Conservation (phyloP, 2,113 vertebrate genomes). For the Spea multiplicata region DNA sequence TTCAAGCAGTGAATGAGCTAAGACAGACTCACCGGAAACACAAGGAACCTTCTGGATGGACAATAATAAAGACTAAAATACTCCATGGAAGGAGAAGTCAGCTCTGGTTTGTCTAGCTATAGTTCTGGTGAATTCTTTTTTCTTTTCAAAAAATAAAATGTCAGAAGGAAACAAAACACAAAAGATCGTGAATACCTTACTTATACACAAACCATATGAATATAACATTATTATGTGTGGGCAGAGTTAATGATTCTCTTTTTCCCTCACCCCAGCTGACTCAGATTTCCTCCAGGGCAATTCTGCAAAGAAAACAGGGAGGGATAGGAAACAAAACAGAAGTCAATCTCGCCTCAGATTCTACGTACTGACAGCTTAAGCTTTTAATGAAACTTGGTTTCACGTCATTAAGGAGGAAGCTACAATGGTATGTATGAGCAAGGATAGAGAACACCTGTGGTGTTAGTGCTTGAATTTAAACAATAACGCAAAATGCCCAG, state of each 20-base stretch:
- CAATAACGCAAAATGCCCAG: too few species aligned
- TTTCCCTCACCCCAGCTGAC: constrained; percentile 59
- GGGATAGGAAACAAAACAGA: constrained; percentile 59
- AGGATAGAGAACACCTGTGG: constrained; percentile 31
- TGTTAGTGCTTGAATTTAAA: not conserved
- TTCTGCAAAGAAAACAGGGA: constrained; percentile 50
- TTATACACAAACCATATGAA: not conserved
- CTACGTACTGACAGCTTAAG: constrained; percentile 45
- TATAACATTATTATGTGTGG: constrained; percentile 27
- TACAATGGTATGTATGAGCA: constrained; percentile 14
- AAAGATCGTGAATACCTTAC: too few species aligned
- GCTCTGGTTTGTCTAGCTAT: too few species aligned
- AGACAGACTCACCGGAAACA: too few species aligned
- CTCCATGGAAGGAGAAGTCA: too few species aligned
- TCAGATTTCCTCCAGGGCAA: constrained; percentile 58
- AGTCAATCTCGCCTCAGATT: constrained; percentile 51
- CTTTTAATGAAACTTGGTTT: constrained; percentile 44
- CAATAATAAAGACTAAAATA: too few species aligned
- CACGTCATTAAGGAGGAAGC: constrained; percentile 36
- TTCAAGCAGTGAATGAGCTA: too few species aligned
- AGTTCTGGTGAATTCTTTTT: too few species aligned
- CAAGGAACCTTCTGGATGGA: too few species aligned
- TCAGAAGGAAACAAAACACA: too few species aligned
- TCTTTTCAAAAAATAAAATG: too few species aligned
- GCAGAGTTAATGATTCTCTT: constrained; percentile 51